A percentile compares a stretch with the other conserved stretches of the same genome.
Conservation (phyloP, 2,797 vertebrate species). For the Falco peregrinus region DNA sequence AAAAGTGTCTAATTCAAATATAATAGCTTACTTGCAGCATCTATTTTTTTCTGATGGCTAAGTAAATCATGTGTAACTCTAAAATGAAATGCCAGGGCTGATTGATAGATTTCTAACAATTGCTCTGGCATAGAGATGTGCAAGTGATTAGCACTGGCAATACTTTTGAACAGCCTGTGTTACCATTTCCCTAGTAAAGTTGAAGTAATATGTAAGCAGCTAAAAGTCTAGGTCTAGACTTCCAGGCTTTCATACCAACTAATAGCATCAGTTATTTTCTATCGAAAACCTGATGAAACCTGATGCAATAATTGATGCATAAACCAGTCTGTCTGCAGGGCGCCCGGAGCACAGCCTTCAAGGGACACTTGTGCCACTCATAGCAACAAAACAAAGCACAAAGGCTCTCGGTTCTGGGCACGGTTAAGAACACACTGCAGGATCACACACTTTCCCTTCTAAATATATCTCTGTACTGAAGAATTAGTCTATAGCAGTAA, state of each 20-base stretch:
- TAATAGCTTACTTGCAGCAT: neutral
- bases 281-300: neutral
- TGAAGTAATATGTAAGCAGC: neutral
- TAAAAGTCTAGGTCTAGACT: neutral
- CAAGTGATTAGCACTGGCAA: neutral
- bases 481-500: neutral
- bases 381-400: rapidly evolving
- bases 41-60: neutral
- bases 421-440: neutral
- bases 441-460: neutral
- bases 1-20: neutral
- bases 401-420: neutral
- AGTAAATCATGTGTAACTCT: neutral
- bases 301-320: neutral
- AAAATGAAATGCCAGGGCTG: neutral
- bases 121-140: neutral
- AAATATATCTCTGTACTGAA: neutral
- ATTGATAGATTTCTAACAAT: neutral
- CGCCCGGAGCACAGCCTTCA: neutral
- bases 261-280: neutral
- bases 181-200: neutral
- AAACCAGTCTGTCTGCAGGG: neutral
- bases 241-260: neutral
- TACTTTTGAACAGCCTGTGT: neutral
- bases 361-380: rapidly evolving